A percentile compares a stretch with the other conserved stretches of the same genome.
phyloP scores from a whole-genome alignment of 2,113 vertebrate species.

The Plestiodon gilberti region DNA sequence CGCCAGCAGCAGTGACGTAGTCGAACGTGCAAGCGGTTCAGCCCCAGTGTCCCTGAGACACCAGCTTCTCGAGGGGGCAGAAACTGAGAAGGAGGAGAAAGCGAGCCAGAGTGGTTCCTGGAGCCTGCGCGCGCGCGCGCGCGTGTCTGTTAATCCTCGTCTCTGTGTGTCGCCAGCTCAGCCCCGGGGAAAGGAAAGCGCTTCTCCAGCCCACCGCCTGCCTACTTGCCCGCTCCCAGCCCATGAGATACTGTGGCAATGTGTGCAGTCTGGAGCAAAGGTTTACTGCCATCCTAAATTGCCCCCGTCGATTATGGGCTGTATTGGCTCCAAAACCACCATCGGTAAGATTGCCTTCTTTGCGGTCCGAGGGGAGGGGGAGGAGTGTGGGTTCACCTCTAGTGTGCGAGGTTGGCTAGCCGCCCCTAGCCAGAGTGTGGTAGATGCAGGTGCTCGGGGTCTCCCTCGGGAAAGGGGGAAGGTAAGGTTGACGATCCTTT shows the following conservation, averaged over 20 bases:
- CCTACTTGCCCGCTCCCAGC: constrained; percentile 41
- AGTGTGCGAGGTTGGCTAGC: background rate
- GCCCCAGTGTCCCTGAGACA: constrained; percentile 27
- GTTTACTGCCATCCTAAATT: constrained; percentile 57
- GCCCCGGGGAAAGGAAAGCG: background rate
- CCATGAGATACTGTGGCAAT: constrained; percentile 77
- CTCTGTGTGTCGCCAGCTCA: background rate
- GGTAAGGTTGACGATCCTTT: background rate
- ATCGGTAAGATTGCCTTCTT: constrained; percentile 80
- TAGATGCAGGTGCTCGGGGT: background rate
- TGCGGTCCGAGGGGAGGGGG: background rate
- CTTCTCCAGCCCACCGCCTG: background rate
- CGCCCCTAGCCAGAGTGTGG: too few species aligned
- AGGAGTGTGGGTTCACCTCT: background rate
- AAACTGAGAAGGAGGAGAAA: background rate
- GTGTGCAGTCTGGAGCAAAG: constrained; percentile 59
- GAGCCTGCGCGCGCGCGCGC: background rate
- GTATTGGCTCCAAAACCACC: constrained; percentile 86
- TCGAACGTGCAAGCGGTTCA: constrained; percentile 44
- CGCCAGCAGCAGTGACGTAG: constrained; percentile 53
- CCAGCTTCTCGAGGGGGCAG: constrained; percentile 11
- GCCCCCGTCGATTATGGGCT: constrained; percentile 83
- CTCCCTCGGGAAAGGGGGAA: background rate
- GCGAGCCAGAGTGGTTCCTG: background rate
- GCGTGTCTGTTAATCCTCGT: background rate